Base-by-base conservation (phyloP, 2,113 vertebrate species). In the Lucifuga dentata region DNA sequence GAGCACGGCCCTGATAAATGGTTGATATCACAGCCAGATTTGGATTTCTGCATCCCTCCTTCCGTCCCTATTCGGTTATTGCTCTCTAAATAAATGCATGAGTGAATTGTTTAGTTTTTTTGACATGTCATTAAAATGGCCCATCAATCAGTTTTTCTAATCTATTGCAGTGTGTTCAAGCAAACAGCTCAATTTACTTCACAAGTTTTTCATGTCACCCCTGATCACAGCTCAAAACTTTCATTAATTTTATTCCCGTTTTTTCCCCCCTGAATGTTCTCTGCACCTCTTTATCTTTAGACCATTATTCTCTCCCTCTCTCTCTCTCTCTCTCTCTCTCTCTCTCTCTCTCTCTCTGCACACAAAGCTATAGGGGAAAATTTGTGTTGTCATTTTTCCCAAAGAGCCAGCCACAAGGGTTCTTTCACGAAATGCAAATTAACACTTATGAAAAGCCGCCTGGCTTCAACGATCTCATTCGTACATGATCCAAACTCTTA, bases 1-100 rank as follows among this genome's bases (percentile, higher is more conserved):
- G 49, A 62, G 58, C 67, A n/a, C 6, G 12, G 52, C 23, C 9
- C 64, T 68, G 78, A 76, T 72, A 38, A 73, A 83, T 52, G 41
- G 20, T 48, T 39, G n/a, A 56, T 49, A 57, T 50, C 57, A 11
- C 39, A 61, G 71, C 20, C 73, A 66, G 29, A 68, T 55, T 23
- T 1, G 29, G 60, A 46, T 44, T 40, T 50, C 40, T 24, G 4
- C 66, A 21, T 53, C 53, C 36, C n/a, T n/a, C 23, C 0, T 6
- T 12, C 38, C 24, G 35, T 17, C 45, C 16, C 4, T 48, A 8
- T 75, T 44, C 59, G 32, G 17, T 11, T 33, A 5, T 44, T 57
- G 4, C 40, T 45, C 12, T 0, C 32, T 45, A 21, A 52, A 5
- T 45, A n/a, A 56, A 63, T 46, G 24, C 49, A 8, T 29, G 3